These are phyloP conservation scores for Ceyx melanurus DNA, from an alignment of 2,113 vertebrate genomes.

Conservation along the genomic window DNA sequence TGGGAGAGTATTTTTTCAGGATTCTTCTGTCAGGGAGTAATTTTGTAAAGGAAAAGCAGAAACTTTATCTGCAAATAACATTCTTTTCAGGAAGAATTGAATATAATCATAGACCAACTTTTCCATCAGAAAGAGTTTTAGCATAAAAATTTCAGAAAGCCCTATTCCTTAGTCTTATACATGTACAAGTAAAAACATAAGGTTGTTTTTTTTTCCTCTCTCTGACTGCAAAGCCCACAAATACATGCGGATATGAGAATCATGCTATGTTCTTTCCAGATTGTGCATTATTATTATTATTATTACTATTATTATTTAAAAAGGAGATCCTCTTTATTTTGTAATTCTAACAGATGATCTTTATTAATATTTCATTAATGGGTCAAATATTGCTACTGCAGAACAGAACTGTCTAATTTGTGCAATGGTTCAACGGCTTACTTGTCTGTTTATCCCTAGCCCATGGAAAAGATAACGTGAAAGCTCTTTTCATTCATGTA, in stretches of 20 bases:
- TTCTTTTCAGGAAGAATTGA: neutral
- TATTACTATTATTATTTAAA: neutral
- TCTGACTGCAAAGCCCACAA: neutral
- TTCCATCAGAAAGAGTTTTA: neutral
- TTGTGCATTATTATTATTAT: neutral
- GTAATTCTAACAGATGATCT: neutral
- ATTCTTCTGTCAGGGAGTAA: neutral
- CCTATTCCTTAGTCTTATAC: neutral
- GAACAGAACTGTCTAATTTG: neutral
- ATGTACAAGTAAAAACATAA: neutral
- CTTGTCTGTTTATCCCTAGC: neutral
- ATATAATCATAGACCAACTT: neutral
- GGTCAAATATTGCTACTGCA: neutral
- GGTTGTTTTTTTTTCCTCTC: accelerated
- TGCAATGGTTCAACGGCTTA: neutral
- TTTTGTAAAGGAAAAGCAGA: neutral
- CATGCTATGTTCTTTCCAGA: neutral
- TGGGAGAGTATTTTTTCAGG: neutral
- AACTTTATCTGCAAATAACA: neutral
- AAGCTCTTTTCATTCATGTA: neutral
- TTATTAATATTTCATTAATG: neutral
- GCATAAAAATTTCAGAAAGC: neutral
- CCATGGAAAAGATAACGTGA: neutral
- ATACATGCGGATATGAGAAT: neutral
- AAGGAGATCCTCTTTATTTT: neutral